Evolutionary conservation across 2,888 invertebrate species (phyloP), one percentile per base, ranked within the genome.

Genomic region (Selenia dentaria): DNA sequence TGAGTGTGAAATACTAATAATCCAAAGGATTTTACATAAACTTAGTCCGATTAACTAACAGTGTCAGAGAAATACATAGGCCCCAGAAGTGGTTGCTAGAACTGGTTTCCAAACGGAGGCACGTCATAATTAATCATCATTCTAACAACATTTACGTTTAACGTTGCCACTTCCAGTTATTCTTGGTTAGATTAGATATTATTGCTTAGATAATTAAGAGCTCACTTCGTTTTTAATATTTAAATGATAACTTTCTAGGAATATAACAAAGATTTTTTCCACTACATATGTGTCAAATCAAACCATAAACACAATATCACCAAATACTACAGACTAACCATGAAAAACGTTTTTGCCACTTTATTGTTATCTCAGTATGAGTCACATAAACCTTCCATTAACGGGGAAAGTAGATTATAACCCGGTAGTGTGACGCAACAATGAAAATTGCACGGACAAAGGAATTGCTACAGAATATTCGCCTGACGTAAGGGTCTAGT

Each of bases 381-480:
- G 71, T 83, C 83, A 83, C 67, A 72, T 69, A 67, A 63, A 48
- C 38, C 39, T 69, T 76, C 73, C 73, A 79, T 76, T 83, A 76
- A 79, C 71, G 74, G 84, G 83, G 89, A 90, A 89, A 89, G 89
- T 79, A 70, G 39, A 57, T 56, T 49, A 51, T 53, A 78, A 70
- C 74, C 75, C 73, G 76, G 74, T 64, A 74, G 74, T 65, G 72
- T 86, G 88, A 87, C 79, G 86, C 79, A 88, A 88, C 85, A 82
- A 84, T 88, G 79, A 85, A 86, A 85, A 82, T 79, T 79, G 72
- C 74, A 68, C 63, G 73, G 82, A 89, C 89, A 89, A 89, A 88
- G 86, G 82, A 88, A 87, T 88, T 82, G 78, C 67, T 69, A 54
- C 62, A 73, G 72, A 76, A 52, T 70, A 77, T 63, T 58, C 57